Percentiles rank a stretch among this genome's conserved stretches.
phyloP scores from a whole-genome alignment of 2,888 invertebrate genomes.

The Cistogaster globosa region DNA sequence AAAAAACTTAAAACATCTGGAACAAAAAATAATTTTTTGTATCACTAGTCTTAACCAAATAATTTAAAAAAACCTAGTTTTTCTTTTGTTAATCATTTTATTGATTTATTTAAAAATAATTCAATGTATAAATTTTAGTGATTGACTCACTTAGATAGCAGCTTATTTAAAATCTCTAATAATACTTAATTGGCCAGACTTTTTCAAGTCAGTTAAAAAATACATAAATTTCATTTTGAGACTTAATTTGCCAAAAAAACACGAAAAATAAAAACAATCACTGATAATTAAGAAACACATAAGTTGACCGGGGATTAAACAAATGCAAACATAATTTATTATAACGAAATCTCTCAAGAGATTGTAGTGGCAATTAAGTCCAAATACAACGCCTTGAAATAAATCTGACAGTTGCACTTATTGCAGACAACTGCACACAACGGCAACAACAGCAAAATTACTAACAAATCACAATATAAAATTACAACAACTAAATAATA shows the following conservation, averaged over 20 bases:
- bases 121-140: slow-evolving; percentile 16
- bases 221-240: slow-evolving; percentile 48
- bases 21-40: no score
- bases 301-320: slow-evolving; percentile 59
- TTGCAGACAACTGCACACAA: slow-evolving; percentile 45
- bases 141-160: slow-evolving; percentile 10
- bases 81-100: background rate
- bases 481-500: slow-evolving; percentile 43
- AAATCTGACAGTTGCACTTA: slow-evolving; percentile 69
- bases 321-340: slow-evolving; percentile 61
- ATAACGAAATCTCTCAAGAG: slow-evolving; percentile 63
- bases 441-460: slow-evolving; percentile 34
- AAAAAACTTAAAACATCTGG: no score
- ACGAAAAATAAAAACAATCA: slow-evolving; percentile 20
- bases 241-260: slow-evolving; percentile 48
- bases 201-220: slow-evolving; percentile 39
- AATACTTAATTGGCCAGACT: slow-evolving; percentile 33
- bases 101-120: background rate
- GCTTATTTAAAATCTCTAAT: slow-evolving; percentile 9
- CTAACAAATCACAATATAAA: slow-evolving; percentile 66
- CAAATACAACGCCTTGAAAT: slow-evolving; percentile 69
- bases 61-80: background rate
- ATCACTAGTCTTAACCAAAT: no score
- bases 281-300: slow-evolving; percentile 60
- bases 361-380: slow-evolving; percentile 69